A percentile compares a stretch with the other conserved stretches of the same genome.
Conservation (phyloP, 2,888 invertebrate species). For the Rhagonycha fulva region DNA sequence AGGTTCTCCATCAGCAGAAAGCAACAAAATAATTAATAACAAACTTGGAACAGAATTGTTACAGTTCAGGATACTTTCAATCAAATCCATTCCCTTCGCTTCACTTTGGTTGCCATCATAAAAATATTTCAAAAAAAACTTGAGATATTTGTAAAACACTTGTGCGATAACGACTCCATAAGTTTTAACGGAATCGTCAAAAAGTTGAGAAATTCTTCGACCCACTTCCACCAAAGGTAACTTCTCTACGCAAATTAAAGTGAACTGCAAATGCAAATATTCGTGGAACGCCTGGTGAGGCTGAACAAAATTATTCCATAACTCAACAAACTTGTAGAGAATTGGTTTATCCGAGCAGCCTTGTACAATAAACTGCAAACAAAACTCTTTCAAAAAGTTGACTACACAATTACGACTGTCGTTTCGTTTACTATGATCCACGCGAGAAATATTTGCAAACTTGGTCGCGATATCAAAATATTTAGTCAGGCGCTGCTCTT, state of each 20-base stretch:
- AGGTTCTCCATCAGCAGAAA: neutral
- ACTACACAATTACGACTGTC: neutral
- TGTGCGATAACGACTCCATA: neutral
- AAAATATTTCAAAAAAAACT: neutral
- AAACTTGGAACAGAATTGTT: neutral
- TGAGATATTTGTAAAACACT: neutral
- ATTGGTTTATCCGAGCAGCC: neutral
- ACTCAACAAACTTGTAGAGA: neutral
- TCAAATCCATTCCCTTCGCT: neutral
- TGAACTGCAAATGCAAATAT: slow-evolving; percentile 10
- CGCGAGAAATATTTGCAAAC: neutral
- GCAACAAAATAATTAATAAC: neutral
- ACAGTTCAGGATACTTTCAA: neutral
- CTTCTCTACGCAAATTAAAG: slow-evolving; percentile 2
- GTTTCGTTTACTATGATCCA: neutral
- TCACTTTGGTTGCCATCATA: neutral
- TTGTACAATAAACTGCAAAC: neutral
- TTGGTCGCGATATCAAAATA: slow-evolving; percentile 6
- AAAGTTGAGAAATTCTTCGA: neutral
- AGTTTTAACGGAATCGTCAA: neutral
- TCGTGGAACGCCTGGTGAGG: slow-evolving; percentile 13
- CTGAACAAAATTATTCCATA: slow-evolving; percentile 2
- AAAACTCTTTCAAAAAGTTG: neutral
- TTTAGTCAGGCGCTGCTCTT: neutral
- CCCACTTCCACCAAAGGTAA: neutral